These are phyloP conservation scores for Callionymus lyra DNA, from an alignment of 2,113 vertebrate genomes.

Conservation along the genomic window DNA sequence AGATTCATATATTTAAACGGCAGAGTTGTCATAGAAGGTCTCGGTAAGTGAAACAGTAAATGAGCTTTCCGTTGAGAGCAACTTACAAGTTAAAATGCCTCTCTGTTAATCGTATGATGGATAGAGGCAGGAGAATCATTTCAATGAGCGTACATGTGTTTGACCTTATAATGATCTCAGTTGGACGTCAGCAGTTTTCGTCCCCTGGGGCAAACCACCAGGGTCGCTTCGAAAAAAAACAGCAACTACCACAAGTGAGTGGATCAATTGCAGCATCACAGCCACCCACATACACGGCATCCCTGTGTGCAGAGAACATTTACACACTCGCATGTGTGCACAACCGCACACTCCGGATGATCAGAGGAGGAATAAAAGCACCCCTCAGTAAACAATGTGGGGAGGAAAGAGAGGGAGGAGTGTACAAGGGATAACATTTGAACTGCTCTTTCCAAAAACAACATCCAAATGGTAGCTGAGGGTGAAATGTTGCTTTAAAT, in stretches of 20 bases:
- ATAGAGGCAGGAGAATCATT: too few species aligned
- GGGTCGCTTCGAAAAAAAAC: conserved; percentile 18
- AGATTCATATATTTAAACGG: too few species aligned
- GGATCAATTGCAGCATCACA: conserved; percentile 37
- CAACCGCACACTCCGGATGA: conserved; percentile 5
- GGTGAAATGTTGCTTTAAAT: conserved; percentile 48
- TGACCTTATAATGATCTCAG: too few species aligned
- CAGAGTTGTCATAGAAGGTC: too few species aligned
- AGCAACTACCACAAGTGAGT: conserved; percentile 6
- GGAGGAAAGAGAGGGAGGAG: conserved; percentile 13
- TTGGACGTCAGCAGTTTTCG: conserved; percentile 31
- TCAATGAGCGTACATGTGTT: too few species aligned
- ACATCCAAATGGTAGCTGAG: conserved; percentile 49
- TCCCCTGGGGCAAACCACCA: conserved; percentile 40
- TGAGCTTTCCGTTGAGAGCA: too few species aligned
- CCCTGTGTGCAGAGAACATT: conserved; percentile 11
- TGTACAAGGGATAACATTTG: conserved; percentile 31
- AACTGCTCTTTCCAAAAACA: conserved; percentile 45
- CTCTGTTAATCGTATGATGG: too few species aligned
- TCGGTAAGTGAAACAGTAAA: too few species aligned
- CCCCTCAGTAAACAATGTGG: conserved; percentile 13
- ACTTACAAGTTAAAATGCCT: too few species aligned
- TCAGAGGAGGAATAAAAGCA: neutral
- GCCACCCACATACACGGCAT: conserved; percentile 23
- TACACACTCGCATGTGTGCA: too few species aligned